Percentiles rank a stretch among this genome's conserved stretches.
Conservation (phyloP, 1,140 invertebrate species). For the Helicoverpa zea region DNA sequence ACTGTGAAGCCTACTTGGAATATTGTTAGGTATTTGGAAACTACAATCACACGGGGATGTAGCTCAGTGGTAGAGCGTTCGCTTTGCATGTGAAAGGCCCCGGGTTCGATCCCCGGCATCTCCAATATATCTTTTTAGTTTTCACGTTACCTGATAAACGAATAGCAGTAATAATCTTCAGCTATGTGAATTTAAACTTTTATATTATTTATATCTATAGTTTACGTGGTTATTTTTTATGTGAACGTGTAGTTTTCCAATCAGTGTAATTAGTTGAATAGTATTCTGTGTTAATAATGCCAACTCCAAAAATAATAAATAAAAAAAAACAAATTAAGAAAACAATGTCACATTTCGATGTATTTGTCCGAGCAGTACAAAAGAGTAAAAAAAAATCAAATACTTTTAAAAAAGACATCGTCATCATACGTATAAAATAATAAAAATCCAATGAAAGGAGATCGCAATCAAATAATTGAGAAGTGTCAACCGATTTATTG, state of each 20-base stretch:
- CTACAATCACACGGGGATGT: conserved; percentile 75
- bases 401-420: conserved; percentile 30
- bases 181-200: too few relatives aligned
- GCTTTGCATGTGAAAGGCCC: conserved; percentile 97
- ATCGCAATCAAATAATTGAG: conserved; percentile 45
- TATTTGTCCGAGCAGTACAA: conserved; percentile 50
- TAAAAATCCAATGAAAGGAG: conserved; percentile 21
- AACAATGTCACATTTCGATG: conserved; percentile 50
- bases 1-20: background rate
- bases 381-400: conserved; percentile 43
- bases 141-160: too few relatives aligned
- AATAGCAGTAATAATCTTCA: too few relatives aligned
- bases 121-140: conserved; percentile 94
- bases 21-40: background rate
- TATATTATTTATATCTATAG: too few relatives aligned
- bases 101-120: conserved; percentile 94
- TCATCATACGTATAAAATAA: conserved; percentile 9
- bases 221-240: too few relatives aligned
- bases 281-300: too few relatives aligned
- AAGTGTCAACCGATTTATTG: conserved; percentile 55
- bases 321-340: conserved; percentile 40
- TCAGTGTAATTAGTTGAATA: too few relatives aligned
- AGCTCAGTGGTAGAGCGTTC: conserved; percentile 94
- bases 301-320: background rate
- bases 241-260: too few relatives aligned